phyloP scores from a whole-genome alignment of 2,888 invertebrate genomes.

The Rutpela maculata region DNA sequence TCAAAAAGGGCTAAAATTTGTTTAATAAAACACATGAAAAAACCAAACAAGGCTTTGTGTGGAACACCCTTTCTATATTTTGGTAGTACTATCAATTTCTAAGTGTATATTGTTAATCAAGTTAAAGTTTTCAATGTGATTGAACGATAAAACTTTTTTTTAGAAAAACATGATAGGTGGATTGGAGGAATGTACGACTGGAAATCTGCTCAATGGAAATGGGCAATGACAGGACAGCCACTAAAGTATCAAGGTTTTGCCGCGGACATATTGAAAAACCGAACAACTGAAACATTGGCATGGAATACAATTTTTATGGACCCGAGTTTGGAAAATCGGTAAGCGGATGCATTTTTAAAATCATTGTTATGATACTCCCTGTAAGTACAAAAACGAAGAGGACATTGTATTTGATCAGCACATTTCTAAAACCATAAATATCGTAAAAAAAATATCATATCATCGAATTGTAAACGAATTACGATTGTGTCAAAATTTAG shows the following conservation, averaged over 20 bases:
- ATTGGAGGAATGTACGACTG: constrained; percentile 87
- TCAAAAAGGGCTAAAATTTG: no score
- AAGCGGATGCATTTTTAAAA: constrained; percentile 45
- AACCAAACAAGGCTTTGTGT: no score
- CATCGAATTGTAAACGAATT: no score
- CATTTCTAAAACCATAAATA: no score
- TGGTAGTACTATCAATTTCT: no score
- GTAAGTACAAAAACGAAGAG: no score
- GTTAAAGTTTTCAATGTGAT: neutral
- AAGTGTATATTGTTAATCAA: no score
- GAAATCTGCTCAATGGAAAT: constrained; percentile 82
- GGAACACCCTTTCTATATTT: no score
- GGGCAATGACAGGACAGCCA: constrained; percentile 83
- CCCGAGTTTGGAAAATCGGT: constrained; percentile 72
- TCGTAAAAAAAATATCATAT: no score
- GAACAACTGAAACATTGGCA: constrained; percentile 72
- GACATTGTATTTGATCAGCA: no score
- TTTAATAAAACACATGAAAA: no score
- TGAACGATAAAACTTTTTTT: constrained; percentile 25
- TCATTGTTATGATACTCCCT: neutral
- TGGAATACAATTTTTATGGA: constrained; percentile 86
- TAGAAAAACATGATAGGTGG: constrained; percentile 80
- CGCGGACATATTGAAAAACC: constrained; percentile 76
- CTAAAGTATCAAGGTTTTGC: constrained; percentile 84
- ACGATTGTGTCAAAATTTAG: no score